These are phyloP conservation scores for Furcifer pardalis DNA, from an alignment of 2,797 vertebrate species.

Conservation along the genomic window DNA sequence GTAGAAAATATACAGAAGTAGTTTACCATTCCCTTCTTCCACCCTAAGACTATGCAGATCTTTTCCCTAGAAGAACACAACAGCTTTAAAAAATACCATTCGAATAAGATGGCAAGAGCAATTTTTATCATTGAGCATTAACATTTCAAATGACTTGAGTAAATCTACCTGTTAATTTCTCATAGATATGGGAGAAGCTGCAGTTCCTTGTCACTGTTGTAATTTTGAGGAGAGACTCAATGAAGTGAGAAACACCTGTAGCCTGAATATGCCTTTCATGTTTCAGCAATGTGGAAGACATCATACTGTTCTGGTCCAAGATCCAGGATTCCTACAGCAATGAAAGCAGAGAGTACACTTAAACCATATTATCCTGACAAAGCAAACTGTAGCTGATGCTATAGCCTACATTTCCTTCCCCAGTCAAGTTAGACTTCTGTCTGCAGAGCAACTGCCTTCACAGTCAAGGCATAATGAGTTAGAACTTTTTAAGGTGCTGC, in stretches of 20 bases:
- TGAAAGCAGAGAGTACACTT: background rate
- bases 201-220: too few relatives aligned
- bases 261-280: background rate
- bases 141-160: background rate
- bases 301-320: background rate
- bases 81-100: too few relatives aligned
- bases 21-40: too few relatives aligned
- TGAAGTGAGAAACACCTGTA: background rate
- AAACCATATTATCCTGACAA: background rate
- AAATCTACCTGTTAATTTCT: background rate
- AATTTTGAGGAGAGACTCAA: background rate
- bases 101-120: too few relatives aligned
- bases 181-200: background rate
- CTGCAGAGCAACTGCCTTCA: conserved; percentile 34
- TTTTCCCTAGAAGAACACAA: too few relatives aligned
- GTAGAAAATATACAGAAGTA: too few relatives aligned
- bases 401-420: background rate
- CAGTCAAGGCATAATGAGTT: conserved; percentile 32
- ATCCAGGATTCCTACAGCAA: background rate
- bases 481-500: conserved; percentile 35
- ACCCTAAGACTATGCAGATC: too few relatives aligned
- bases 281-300: background rate
- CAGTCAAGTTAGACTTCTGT: conserved; percentile 20
- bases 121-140: too few relatives aligned
- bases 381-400: conserved; percentile 12